A percentile compares a stretch with the other conserved stretches of the same genome.
Evolutionary conservation across 2,113 vertebrate genomes (phyloP).

Genomic region (Cyphomyrus plagiostoma): DNA sequence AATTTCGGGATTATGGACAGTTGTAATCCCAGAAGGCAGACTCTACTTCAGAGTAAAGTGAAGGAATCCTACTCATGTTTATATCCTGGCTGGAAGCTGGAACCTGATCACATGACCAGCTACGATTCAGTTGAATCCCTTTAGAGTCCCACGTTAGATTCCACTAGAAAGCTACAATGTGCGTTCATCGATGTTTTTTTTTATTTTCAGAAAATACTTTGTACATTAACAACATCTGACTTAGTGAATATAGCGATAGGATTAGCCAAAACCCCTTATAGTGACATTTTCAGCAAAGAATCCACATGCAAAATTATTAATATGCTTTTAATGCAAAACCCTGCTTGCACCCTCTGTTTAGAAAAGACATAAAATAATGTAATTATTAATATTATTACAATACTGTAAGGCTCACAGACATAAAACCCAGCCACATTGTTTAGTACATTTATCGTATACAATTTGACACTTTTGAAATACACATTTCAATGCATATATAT

Average conservation of each 20-base stretch:
- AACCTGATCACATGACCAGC: neutral
- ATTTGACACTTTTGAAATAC: constrained; percentile 25
- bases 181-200: constrained; percentile 17
- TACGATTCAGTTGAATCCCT: neutral
- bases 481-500: constrained; percentile 18
- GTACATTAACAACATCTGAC: constrained; percentile 60
- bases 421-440: constrained; percentile 20
- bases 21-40: neutral
- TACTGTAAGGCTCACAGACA: constrained; percentile 31
- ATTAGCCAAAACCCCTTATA: constrained; percentile 9
- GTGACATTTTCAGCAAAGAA: constrained; percentile 13
- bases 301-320: constrained; percentile 15
- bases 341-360: constrained; percentile 26
- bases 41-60: neutral
- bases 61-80: neutral
- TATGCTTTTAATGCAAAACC: constrained; percentile 22
- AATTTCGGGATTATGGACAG: neutral
- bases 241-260: constrained; percentile 40
- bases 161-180: constrained; percentile 13
- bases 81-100: neutral
- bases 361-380: constrained; percentile 26
- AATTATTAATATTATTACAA: constrained; percentile 18
- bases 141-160: neutral
- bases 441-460: constrained; percentile 22
- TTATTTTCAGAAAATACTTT: constrained; percentile 50